phyloP scores from a whole-genome alignment of 2,888 invertebrate species.

The Augiades crinisus region DNA sequence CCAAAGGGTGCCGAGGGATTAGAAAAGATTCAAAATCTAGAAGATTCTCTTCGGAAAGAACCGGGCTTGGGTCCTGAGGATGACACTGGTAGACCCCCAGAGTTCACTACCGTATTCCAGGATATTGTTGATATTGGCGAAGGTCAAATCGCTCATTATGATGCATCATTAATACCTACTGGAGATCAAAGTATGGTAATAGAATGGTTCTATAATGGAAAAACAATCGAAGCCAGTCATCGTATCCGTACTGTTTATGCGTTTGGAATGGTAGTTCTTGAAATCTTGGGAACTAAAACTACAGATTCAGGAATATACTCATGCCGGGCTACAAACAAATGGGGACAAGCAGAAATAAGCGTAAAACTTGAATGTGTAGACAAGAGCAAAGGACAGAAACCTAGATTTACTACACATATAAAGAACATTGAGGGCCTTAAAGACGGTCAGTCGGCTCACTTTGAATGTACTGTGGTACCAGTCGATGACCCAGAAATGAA shows the following conservation, averaged over 20 bases:
- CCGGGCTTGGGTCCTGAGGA: constrained; percentile 85
- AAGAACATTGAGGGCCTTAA: constrained; percentile 91
- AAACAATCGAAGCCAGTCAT: constrained; percentile 93
- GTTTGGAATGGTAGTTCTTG: constrained; percentile 98
- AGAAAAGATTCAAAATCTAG: constrained; percentile 94
- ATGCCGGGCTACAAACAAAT: constrained; percentile 93
- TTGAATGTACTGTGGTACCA: constrained; percentile 96
- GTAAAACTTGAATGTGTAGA: constrained; percentile 92
- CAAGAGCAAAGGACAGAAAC: constrained; percentile 92
- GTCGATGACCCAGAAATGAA: constrained; percentile 96
- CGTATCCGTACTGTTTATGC: constrained; percentile 96
- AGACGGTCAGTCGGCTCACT: constrained; percentile 96
- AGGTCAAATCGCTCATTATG: constrained; percentile 98
- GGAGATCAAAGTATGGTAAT: constrained; percentile 97
- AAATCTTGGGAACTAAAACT: constrained; percentile 96
- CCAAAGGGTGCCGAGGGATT: constrained; percentile 97
- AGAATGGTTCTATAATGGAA: constrained; percentile 98
- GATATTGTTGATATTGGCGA: constrained; percentile 92
- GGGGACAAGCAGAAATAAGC: constrained; percentile 93
- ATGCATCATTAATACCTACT: constrained; percentile 96
- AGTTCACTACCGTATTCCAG: constrained; percentile 93
- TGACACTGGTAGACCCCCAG: constrained; percentile 92
- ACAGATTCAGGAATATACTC: constrained; percentile 95
- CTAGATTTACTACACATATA: constrained; percentile 93
- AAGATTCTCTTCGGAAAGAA: constrained; percentile 90